Conservation (phyloP, 2,888 invertebrate genomes). For the Philonicus albiceps region DNA sequence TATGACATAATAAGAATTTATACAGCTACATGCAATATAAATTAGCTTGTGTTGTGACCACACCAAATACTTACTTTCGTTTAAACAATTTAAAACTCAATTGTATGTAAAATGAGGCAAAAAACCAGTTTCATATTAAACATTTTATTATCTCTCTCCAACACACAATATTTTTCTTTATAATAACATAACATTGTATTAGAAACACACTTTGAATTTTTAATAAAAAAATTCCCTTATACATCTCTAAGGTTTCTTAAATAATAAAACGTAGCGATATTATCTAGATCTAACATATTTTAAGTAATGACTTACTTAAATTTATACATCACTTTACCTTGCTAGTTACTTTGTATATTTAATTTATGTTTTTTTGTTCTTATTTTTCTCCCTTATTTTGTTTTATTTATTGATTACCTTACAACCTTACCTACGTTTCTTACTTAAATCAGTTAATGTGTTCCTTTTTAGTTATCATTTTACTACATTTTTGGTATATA, state of each 20-base stretch:
- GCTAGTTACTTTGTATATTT: neutral
- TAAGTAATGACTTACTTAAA: neutral
- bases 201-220: constrained; percentile 49
- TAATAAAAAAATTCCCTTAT: constrained; percentile 46
- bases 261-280: constrained; percentile 3
- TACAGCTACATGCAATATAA: neutral
- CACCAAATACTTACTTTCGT: neutral
- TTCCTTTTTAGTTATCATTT: constrained; percentile 5
- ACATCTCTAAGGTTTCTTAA: constrained; percentile 25
- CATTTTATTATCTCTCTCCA: constrained; percentile 37
- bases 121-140: neutral
- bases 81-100: neutral
- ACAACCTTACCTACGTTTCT: constrained; percentile 3
- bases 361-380: neutral
- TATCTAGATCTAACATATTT: neutral
- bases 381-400: neutral
- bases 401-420: constrained; percentile 32
- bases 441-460: constrained; percentile 1
- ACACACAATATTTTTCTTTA: constrained; percentile 45
- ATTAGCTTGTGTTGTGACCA: too few relatives aligned
- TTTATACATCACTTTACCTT: constrained; percentile 17
- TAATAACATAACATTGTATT: constrained; percentile 48
- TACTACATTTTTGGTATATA: constrained; percentile 29
- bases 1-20: neutral
- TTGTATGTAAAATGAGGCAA: neutral